These are phyloP conservation scores for Drosophila prolongata DNA, from an alignment of 2,888 invertebrate genomes.

Conservation along the genomic window DNA sequence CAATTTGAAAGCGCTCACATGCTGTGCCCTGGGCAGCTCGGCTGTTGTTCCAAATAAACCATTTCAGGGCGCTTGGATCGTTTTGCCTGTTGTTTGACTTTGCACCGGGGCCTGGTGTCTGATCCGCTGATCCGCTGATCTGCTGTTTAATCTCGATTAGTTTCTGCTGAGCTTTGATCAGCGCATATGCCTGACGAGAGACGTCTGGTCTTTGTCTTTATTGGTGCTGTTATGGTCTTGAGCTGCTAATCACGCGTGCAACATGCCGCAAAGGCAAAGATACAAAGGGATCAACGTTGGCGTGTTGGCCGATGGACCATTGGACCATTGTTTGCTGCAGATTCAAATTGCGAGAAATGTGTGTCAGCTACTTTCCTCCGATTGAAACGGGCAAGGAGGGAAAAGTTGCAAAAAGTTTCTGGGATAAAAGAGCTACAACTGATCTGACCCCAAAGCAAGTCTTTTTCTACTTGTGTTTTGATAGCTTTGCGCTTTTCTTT, in stretches of 20 bases:
- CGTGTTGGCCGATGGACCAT: slow-evolving; percentile 4
- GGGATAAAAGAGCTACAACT: neutral
- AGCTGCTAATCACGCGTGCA: slow-evolving; percentile 73
- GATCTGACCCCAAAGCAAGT: neutral
- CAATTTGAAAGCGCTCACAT: slow-evolving; percentile 80
- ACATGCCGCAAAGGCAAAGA: slow-evolving; percentile 68
- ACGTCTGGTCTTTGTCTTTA: slow-evolving; percentile 28
- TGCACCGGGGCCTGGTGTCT: slow-evolving; percentile 9
- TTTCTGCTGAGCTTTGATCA: slow-evolving; percentile 49
- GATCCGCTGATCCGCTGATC: slow-evolving; percentile 32
- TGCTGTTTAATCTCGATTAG: slow-evolving; percentile 46
- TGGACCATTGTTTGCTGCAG: slow-evolving; percentile 44
- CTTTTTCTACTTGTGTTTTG: slow-evolving; percentile 2
- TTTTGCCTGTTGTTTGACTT: slow-evolving; percentile 35
- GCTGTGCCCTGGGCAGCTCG: slow-evolving; percentile 59
- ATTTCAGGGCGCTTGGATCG: slow-evolving; percentile 9
- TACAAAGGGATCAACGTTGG: slow-evolving; percentile 51
- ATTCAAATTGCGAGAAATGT: slow-evolving; percentile 56
- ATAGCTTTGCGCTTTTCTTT: neutral
- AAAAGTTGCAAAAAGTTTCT: neutral
- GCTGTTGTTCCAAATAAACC: slow-evolving; percentile 32
- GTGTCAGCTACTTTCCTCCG: slow-evolving; percentile 52
- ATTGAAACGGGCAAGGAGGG: too few relatives aligned
- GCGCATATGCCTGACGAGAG: slow-evolving; percentile 75
- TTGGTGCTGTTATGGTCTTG: slow-evolving; percentile 34